A percentile compares a stretch with the other conserved stretches of the same genome.
Conservation (phyloP, 2,113 vertebrate genomes). For the Festucalex cinctus region DNA sequence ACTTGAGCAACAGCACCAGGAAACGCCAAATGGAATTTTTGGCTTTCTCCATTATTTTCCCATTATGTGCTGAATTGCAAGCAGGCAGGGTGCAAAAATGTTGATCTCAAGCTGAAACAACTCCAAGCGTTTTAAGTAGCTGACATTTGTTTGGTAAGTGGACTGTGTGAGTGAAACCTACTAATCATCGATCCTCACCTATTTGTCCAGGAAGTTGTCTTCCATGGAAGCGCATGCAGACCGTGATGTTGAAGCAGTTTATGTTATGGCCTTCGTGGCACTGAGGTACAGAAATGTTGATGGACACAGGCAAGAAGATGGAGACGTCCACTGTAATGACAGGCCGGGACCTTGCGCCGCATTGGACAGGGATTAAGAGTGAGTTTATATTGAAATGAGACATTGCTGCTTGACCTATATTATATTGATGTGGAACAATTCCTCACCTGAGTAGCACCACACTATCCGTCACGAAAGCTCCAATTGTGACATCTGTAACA, state of each 20-base stretch:
- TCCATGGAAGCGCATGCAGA: conserved; percentile 85
- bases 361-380: conserved; percentile 17
- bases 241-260: conserved; percentile 86
- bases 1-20: conserved; percentile 3
- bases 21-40: not conserved
- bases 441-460: conserved; percentile 92
- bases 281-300: conserved; percentile 93
- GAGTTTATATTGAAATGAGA: not conserved
- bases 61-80: not conserved
- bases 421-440: not conserved
- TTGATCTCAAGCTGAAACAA: conserved; percentile 3
- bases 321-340: conserved; percentile 86
- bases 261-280: conserved; percentile 87
- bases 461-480: conserved; percentile 91
- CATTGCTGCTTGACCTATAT: not conserved
- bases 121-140: not conserved
- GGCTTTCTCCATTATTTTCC: not conserved
- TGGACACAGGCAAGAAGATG: conserved; percentile 85
- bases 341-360: conserved; percentile 79
- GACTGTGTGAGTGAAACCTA: not conserved
- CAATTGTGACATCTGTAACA: conserved; percentile 88
- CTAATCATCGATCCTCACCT: conserved; percentile 73
- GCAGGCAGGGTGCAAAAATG: conserved; percentile 1
- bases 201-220: conserved; percentile 86
- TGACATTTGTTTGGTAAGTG: not conserved